A percentile compares a stretch with the other conserved stretches of the same genome.
phyloP scores from a whole-genome alignment of 1,140 invertebrate species.

The Paraescarpia echinospica region DNA sequence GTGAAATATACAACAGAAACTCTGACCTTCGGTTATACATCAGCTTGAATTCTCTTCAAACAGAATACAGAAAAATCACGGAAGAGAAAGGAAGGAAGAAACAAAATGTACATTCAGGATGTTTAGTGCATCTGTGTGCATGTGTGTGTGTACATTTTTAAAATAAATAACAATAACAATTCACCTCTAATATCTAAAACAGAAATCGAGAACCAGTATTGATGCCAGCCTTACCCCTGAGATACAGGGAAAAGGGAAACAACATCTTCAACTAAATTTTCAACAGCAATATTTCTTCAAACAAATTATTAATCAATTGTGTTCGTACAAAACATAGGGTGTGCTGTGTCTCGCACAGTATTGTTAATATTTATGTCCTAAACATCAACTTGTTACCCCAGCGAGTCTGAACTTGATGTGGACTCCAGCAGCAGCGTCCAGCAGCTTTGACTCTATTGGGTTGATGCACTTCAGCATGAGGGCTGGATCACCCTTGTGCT shows the following conservation, averaged over 20 bases:
- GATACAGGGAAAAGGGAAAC: no score
- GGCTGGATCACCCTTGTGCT: conserved; percentile 49
- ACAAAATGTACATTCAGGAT: neutral
- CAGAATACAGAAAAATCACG: neutral
- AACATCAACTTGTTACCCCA: conserved; percentile 35
- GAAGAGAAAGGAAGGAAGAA: neutral
- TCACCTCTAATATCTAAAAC: no score
- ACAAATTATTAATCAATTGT: no score
- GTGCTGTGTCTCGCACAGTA: no score
- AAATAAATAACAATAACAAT: no score
- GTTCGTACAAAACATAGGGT: no score
- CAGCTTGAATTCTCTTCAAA: neutral
- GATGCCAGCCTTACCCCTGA: neutral
- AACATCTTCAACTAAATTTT: no score
- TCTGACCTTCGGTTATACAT: neutral
- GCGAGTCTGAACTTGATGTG: conserved; percentile 57
- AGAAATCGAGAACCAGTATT: no score
- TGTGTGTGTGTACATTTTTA: neutral
- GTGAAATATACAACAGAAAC: neutral
- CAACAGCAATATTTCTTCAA: no score
- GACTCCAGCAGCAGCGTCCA: conserved; percentile 54
- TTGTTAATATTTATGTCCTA: neutral
- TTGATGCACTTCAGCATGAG: conserved; percentile 56
- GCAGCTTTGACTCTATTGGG: conserved; percentile 54
- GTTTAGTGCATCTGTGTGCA: neutral